Base-by-base conservation (phyloP, 2,113 vertebrate species). In the Poeciliopsis turrubarensis region DNA sequence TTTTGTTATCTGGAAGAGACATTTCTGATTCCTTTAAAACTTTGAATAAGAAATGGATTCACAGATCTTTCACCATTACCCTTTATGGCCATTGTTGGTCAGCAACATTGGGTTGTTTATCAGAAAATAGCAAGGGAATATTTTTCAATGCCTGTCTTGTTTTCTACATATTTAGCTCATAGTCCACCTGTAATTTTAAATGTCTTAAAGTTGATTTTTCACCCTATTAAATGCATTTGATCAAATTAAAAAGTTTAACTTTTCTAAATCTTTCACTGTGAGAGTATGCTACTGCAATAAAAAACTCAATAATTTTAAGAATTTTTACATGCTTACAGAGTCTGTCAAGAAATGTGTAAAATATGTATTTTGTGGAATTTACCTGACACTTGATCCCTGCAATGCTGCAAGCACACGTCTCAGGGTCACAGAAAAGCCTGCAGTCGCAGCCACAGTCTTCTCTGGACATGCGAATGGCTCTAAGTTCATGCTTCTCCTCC, bases 321-420 rank as follows among this genome's bases (percentile, higher is more conserved):
- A 9, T 22, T 25, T 25, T 6, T 54, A 54, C 47, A 57, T 57
- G 22, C 8, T 57, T 47, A 47, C 44, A 57, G 6, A 5, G 22
- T 25, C 5, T n/a, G 25, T 57, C 51, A 25, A 25, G 0, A 54
- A n/a, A 57, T 57, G 22, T n/a, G 22, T n/a, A 51, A 25, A 27
- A 41, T n/a, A 15, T 76, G 47, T 31, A 13, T 25, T 26, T 77
- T 31, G 15, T 37, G 32, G 27, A 30, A 26, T 67, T 93, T 93
- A 99, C 98, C 97, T 99, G 98, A 91, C 98, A 99, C 91, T 99
- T 99, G 90, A 99, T 99, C 84, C 97, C 98, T 19, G 97, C 97
- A 57, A 97, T 94, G 91, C 97, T 99, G 93, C 98, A 99, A 84
- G 97, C 97, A 41, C 98, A 99, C 0, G 96, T 98, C 94, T 99